phyloP scores from a whole-genome alignment of 2,113 vertebrate species.

The Psittacula cyanocephala region DNA sequence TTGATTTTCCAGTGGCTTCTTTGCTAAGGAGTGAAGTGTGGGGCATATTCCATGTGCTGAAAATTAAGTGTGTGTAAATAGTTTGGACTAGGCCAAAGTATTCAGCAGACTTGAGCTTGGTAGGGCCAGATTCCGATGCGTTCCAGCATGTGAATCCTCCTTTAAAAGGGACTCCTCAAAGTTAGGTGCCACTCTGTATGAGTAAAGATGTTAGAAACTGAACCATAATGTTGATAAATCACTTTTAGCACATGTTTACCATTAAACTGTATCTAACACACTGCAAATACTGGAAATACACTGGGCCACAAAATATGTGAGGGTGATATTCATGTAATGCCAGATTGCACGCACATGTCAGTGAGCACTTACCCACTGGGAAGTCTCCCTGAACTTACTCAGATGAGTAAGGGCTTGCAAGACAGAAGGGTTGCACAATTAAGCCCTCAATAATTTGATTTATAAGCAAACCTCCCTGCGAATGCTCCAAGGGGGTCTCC shows the following conservation, averaged over 20 bases:
- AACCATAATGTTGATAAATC: slow-evolving; percentile 38
- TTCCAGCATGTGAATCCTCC: background rate
- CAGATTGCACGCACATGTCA: slow-evolving; percentile 63
- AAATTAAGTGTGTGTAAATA: background rate
- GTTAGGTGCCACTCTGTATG: background rate
- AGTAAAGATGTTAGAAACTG: slow-evolving; percentile 2
- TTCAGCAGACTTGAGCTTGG: background rate
- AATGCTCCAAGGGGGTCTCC: slow-evolving; percentile 54
- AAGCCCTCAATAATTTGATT: slow-evolving; percentile 64
- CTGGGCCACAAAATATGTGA: slow-evolving; percentile 51
- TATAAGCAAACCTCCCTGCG: slow-evolving; percentile 55
- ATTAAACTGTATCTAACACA: slow-evolving; percentile 57
- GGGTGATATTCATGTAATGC: slow-evolving; percentile 49
- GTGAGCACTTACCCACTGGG: slow-evolving; percentile 30
- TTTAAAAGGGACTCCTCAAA: background rate
- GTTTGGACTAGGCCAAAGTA: background rate
- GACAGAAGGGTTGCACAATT: slow-evolving; percentile 55
- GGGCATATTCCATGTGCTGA: background rate
- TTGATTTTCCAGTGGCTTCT: background rate
- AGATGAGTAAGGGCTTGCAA: slow-evolving; percentile 53
- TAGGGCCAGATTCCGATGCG: background rate
- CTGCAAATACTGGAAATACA: slow-evolving; percentile 47
- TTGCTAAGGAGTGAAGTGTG: background rate
- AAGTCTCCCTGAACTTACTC: slow-evolving; percentile 48
- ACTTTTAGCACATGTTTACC: slow-evolving; percentile 44